Base-by-base conservation (phyloP, 1,140 invertebrate genomes). In the Colletes latitarsis region DNA sequence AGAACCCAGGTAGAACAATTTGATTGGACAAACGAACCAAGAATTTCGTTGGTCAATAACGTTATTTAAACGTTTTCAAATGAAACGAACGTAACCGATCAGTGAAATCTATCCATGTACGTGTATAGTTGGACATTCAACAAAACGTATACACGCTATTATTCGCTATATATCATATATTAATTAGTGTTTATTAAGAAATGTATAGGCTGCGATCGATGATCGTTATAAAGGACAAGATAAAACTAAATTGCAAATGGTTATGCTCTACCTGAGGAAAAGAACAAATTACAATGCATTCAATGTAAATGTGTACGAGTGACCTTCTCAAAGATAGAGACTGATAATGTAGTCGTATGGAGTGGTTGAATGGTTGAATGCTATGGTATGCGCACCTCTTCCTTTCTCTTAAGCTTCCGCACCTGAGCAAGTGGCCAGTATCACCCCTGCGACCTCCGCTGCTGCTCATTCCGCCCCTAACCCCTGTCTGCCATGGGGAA, bases 401-500 rank as follows among this genome's bases (percentile, higher is more conserved):
- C 89, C 91, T 93, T 89, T 93, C 93, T 93, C 92, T 93, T 93
- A 93, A 92, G 92, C 92, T 93, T 93, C 93, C 93, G 93, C 95
- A 98, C 98, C 98, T 97, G 92, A 98, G 95, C 89, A 99, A 95
- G 95, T 98, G 98, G 89, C 97, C 97, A 94, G 98, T 97, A 76
- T 97, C 95, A 89, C 97, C 95, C 88, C 97, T 95, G 79, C 97
- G 97, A 77, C 89, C 90, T 88, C 89, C 87, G 77, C 88, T 86
- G 78, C 87, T 84, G 77, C 89, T 87, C 68, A 91, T 89, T 68
- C 84, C 91, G 62, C 82, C 80, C 75, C 89, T 90, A 68, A 89
- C 88, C 58, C 88, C 89, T 84, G 96, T 96, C 93, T 98, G 97
- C 97, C 97, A 98, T 91, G 98, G 97, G 88, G 97, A 96, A 93